Conservation (phyloP, 2,797 vertebrate genomes). For the Calcarius lapponicus region DNA sequence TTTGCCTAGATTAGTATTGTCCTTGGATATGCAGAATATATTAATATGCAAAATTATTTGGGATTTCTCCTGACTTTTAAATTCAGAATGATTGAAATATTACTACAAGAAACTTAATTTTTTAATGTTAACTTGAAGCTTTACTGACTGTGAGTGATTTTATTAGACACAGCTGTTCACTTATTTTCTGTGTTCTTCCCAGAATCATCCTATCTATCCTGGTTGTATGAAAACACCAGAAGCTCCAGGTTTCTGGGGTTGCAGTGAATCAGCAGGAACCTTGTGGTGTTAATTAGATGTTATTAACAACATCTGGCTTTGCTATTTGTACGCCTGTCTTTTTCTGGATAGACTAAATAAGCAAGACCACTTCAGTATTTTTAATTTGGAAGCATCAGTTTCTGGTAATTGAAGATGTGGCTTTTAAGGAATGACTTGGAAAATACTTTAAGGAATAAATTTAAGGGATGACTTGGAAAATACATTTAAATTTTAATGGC, state of each 20-base stretch:
- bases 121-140: neutral
- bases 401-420: neutral
- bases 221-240: neutral
- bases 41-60: neutral
- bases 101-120: neutral
- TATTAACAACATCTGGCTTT: neutral
- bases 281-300: neutral
- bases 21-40: neutral
- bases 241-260: neutral
- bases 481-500: neutral
- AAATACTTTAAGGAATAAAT: neutral
- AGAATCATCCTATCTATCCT: neutral
- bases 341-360: neutral
- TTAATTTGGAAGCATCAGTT: neutral
- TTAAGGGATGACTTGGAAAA: neutral
- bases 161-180: neutral
- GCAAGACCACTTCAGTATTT: neutral
- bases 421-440: neutral
- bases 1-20: neutral
- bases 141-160: neutral
- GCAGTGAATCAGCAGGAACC: neutral
- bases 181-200: neutral
- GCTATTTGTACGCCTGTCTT: neutral
- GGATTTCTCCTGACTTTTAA: neutral
- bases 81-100: neutral